Evolutionary conservation across 2,797 vertebrate species (phyloP).

Genomic region (Pangasius macronema): DNA sequence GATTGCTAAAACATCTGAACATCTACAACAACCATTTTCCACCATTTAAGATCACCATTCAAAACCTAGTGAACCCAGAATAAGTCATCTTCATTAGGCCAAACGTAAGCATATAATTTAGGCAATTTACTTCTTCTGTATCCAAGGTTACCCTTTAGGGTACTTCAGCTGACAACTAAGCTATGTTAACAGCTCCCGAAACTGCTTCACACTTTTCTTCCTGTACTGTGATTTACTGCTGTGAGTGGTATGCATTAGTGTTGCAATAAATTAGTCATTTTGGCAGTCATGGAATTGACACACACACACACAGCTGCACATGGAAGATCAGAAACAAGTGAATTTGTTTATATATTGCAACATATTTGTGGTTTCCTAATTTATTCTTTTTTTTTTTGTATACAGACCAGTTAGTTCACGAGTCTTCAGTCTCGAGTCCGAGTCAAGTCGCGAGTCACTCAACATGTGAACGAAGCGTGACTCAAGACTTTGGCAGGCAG

Average conservation of each 20-base stretch:
- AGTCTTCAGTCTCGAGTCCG: not conserved
- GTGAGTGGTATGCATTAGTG: not conserved
- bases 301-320: not conserved
- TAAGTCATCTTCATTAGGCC: not conserved
- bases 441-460: not conserved
- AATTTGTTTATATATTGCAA: not conserved
- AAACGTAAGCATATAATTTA: not conserved
- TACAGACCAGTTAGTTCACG: not conserved
- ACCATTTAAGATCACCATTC: not conserved
- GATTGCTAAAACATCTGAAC: not conserved
- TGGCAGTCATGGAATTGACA: not conserved
- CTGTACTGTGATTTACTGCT: not conserved
- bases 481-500: not conserved
- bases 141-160: not conserved
- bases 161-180: not conserved
- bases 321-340: not conserved
- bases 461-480: not conserved
- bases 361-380: not conserved
- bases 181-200: not conserved
- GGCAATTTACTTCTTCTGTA: not conserved
- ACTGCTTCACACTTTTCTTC: constrained; percentile 1
- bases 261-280: not conserved
- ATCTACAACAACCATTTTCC: not conserved
- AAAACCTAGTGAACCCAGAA: not conserved
- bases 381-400: not conserved